Evolutionary conservation across 2,888 invertebrate genomes (phyloP), one percentile per base, ranked within the genome.

Genomic region (Ichneumon xanthorius): DNA sequence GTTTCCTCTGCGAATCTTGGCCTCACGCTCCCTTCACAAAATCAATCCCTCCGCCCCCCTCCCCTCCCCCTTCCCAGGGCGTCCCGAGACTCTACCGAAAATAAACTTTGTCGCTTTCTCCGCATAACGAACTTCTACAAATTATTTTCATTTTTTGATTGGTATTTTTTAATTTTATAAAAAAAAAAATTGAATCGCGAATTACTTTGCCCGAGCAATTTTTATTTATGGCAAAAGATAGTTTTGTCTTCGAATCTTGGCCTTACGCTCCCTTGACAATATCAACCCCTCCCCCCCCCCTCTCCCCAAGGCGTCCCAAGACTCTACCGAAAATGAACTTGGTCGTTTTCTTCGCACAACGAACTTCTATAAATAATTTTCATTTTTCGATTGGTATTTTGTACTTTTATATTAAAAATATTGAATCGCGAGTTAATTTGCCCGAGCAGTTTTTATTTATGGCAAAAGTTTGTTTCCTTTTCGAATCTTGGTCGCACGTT

Each of bases 321-420:
- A 80, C 78, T 63, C 78, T 53, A 67, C 30, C 61, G 72, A 80
- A 85, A 85, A 76, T 77, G 82, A 82, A 85, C 48, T 85, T 81
- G 33, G 55, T 50, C 65, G 58, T 50, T 37, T 48, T 48, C 33
- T 22, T 11, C 58, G 75, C 82, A 63, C 80, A 80, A 85, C 80
- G 85, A 85, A 85, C 82, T 72, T 80, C 61, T 22, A 1, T 1
- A 22, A 22, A 22, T 22, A 22, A 22, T 22, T 22, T 22, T 22
- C 22, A 22, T 30, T 30, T 30, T 30, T 30, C 2, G 2, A 2
- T 30, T 30, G 30, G 30, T 30, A 1, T 30, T 30, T 30, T 30
- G 30, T 30, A 30, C 4, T 30, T 30, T 30, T 30, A 2, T 37
- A 4, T 6, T 0, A 37, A 37, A 37, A 37, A 37, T 4, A 6